Percentiles rank a stretch among this genome's conserved stretches.
These are phyloP conservation scores for Temnopleurus reevesii DNA, from an alignment of 53 echinoderm and acorn worm species.

Conservation along the genomic window DNA sequence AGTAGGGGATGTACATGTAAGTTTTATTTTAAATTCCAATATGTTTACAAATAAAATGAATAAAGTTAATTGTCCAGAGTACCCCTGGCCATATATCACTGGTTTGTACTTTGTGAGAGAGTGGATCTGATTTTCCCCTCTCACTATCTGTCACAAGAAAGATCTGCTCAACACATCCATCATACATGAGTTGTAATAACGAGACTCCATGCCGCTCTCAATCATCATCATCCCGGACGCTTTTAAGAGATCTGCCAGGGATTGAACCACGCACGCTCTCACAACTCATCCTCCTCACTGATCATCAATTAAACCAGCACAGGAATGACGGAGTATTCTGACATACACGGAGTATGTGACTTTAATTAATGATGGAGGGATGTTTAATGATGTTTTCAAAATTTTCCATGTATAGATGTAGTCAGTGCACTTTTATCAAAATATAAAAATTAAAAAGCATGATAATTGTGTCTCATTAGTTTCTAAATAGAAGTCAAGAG, in stretches of 20 bases:
- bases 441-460: no score
- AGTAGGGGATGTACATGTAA: no score
- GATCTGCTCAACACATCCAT: slow-evolving; percentile 13
- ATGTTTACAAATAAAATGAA: no score
- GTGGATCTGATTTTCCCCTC: slow-evolving; percentile 26
- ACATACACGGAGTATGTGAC: background rate
- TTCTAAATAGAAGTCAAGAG: no score
- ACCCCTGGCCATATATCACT: no score
- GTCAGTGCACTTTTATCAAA: slow-evolving; percentile 5
- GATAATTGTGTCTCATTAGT: no score
- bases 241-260: slow-evolving; percentile 30
- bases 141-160: background rate
- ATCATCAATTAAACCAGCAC: slow-evolving; percentile 35
- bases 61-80: no score
- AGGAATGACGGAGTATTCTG: background rate
- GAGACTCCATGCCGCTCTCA: slow-evolving; percentile 32
- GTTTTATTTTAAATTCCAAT: no score
- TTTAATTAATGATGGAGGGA: background rate
- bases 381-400: slow-evolving; percentile 14
- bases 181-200: background rate
- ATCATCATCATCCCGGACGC: background rate
- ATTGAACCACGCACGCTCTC: background rate
- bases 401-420: background rate
- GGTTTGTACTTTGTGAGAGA: no score
- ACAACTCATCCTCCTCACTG: background rate